These are phyloP conservation scores for Laodelphax striatellus DNA, from an alignment of 1,140 invertebrate species.

Conservation along the genomic window DNA sequence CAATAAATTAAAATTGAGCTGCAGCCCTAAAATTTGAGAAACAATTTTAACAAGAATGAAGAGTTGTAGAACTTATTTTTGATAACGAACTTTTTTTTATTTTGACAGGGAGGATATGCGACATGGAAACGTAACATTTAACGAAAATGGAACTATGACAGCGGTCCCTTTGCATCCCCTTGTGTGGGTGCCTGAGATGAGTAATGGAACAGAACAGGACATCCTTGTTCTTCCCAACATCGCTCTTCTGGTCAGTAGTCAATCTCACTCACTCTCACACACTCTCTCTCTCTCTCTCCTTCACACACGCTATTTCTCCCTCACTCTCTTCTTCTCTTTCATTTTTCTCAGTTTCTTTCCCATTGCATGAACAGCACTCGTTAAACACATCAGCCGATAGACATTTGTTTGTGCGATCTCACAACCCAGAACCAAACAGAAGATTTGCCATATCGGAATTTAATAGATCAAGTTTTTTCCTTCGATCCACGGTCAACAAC, in stretches of 20 bases:
- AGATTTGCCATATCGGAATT: too few relatives aligned
- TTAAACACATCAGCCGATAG: not conserved
- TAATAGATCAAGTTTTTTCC: too few relatives aligned
- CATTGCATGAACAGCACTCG: not conserved
- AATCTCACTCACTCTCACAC: not conserved
- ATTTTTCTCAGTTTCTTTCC: too few relatives aligned
- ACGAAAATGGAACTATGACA: constrained; percentile 59
- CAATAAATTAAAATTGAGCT: too few relatives aligned
- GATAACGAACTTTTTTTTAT: not conserved
- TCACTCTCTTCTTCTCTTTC: too few relatives aligned
- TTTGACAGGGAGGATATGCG: constrained; percentile 50
- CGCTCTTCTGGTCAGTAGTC: constrained; percentile 66
- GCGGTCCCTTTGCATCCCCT: constrained; percentile 55
- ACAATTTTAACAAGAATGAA: too few relatives aligned
- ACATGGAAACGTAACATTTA: constrained; percentile 57
- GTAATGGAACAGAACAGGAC: constrained; percentile 61
- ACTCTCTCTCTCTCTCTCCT: not conserved
- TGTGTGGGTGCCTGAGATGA: constrained; percentile 54
- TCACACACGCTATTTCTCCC: too few relatives aligned
- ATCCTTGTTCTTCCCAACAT: constrained; percentile 72
- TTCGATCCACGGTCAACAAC: too few relatives aligned
- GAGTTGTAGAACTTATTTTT: not conserved
- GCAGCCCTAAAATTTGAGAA: too few relatives aligned
- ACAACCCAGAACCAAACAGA: too few relatives aligned
- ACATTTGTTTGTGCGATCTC: not conserved